These are phyloP conservation scores for Ascaphus truei DNA, from an alignment of 2,113 vertebrate genomes.

Conservation along the genomic window DNA sequence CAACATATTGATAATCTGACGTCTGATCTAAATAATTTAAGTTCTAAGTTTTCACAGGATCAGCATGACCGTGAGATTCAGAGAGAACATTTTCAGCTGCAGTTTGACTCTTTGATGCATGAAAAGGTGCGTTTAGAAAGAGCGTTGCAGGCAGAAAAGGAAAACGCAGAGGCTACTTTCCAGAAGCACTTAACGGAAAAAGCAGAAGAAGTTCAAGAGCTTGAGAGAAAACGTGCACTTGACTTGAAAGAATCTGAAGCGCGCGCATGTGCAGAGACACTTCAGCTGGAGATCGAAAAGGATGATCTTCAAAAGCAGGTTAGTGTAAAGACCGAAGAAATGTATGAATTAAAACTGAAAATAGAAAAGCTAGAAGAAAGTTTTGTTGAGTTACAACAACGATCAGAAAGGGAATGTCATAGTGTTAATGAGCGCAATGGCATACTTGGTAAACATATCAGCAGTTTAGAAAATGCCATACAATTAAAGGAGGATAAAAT, in stretches of 20 bases:
- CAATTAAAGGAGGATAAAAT: conserved; percentile 71
- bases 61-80: conserved; percentile 33
- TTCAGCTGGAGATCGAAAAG: conserved; percentile 60
- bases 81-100: conserved; percentile 47
- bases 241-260: conserved; percentile 56
- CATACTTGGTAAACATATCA: conserved; percentile 61
- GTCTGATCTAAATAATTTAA: conserved; percentile 56
- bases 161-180: conserved; percentile 47
- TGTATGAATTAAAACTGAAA: conserved; percentile 61
- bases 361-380: conserved; percentile 64
- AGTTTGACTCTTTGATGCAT: conserved; percentile 47
- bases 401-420: conserved; percentile 68
- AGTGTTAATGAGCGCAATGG: conserved; percentile 63
- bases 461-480: conserved; percentile 60
- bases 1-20: conserved; percentile 55
- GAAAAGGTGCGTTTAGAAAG: conserved; percentile 59
- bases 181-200: conserved; percentile 46
- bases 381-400: conserved; percentile 73
- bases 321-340: conserved; percentile 74
- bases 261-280: conserved; percentile 47
- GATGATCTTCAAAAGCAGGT: conserved; percentile 78
- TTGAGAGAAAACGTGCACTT: conserved; percentile 59
- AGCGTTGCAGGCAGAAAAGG: conserved; percentile 59
- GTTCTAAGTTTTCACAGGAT: conserved; percentile 59
- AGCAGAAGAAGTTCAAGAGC: conserved; percentile 52